Base-by-base conservation (phyloP, 1,140 invertebrate species). In the Potamilus streckersoni region DNA sequence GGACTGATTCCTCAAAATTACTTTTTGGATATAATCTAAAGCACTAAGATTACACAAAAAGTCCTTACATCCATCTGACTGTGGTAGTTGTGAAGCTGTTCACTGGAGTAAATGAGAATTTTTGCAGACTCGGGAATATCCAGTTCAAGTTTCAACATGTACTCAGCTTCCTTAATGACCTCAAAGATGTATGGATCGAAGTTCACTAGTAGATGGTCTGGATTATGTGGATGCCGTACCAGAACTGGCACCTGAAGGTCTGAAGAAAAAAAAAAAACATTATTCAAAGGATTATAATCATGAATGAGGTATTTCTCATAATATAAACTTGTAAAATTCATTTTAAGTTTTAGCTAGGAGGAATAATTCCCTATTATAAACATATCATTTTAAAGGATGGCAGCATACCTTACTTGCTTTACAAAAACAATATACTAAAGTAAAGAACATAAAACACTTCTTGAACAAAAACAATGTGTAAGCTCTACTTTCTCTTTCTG, bases 91-190 rank as follows among this genome's bases (percentile, higher is more conserved):
- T 92, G 93, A 74, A 97, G 59, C 69, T 71, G 79, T 16, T 79
- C 76, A 62, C 64, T 78, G 62, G 83, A 70, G 79, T 96, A 96
- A 84, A 96, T 93, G 79, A 96, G 93, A 74, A 95, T 94, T 76
- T 94, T 92, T 4, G 95, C 95, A 1, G 95, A 93, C 38, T 96
- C 94, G 0, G 96, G 96, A 65, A 96, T 91, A 23, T 95, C 93
- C 13, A 96, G 86, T 8, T 94, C 93, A 89, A 97, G 92, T 89
- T 97, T 97, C 0, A 93, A 92, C 81, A 98, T 91, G 85, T 95
- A 94, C 84, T 96, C 95, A 1, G 95, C 93, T 87, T 98, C 96
- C 63, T 95, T 91, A 16, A 97, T 94, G 12, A 97, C 82, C 74
- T 88, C 85, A 76, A 82, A 82, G 15, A 89, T 81, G 75, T 84